These are phyloP conservation scores for Zoanthus gigantus DNA, from an alignment of 92 coral and sea anemone genomes.

Conservation along the genomic window DNA sequence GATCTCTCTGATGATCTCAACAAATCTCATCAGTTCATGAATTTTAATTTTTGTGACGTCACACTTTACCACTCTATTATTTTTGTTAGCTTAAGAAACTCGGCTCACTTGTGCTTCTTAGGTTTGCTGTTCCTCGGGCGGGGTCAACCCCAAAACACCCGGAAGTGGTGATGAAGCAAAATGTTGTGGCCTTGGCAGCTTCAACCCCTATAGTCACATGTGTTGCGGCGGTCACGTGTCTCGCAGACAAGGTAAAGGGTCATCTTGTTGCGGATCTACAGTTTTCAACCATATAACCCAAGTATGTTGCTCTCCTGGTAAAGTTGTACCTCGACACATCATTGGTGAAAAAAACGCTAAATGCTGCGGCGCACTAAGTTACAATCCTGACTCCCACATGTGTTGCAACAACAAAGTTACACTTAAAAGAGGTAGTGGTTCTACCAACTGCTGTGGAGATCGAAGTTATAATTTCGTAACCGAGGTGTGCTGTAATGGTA, in stretches of 20 bases:
- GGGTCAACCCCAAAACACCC: slow-evolving; percentile 7
- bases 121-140: slow-evolving; percentile 46
- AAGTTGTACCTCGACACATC: slow-evolving; percentile 3
- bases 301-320: slow-evolving; percentile 20
- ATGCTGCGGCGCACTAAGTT: slow-evolving; percentile 42
- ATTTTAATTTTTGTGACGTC: too few species aligned
- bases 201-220: slow-evolving; percentile 34
- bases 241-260: slow-evolving; percentile 1
- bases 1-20: too few species aligned
- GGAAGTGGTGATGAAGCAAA: slow-evolving; percentile 46
- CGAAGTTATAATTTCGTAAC: slow-evolving; percentile 17
- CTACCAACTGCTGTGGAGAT: slow-evolving; percentile 46
- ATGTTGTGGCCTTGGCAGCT: slow-evolving; percentile 47
- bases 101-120: not conserved
- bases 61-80: too few species aligned
- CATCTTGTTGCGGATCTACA: slow-evolving; percentile 34
- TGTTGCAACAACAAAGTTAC: slow-evolving; percentile 45
- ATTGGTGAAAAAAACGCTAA: slow-evolving; percentile 24
- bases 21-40: too few species aligned
- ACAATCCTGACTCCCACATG: slow-evolving; percentile 36
- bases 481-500: slow-evolving; percentile 50
- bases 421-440: not conserved
- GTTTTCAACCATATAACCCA: slow-evolving; percentile 24
- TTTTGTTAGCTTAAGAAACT: not conserved
- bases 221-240: slow-evolving; percentile 46